Base-by-base conservation (phyloP, 2,113 vertebrate genomes). In the Hypomesus transpacificus region DNA sequence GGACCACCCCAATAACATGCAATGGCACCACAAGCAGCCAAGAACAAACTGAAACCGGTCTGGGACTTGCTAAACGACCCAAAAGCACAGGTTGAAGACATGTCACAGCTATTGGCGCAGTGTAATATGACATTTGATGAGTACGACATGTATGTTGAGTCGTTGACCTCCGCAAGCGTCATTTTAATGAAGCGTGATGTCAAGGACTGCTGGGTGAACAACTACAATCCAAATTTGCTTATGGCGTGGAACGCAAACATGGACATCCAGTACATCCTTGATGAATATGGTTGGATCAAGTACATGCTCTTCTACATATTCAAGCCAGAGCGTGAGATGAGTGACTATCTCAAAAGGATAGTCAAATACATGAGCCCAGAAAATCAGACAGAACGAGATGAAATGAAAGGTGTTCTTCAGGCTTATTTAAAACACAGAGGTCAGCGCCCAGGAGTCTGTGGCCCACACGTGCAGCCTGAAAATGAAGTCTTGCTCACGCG, bases 291-390 rank as follows among this genome's bases (percentile, higher is more conserved):
- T 14, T 75, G 74, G 11, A 60, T 73, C 6, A 65, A 52, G 54
- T 80, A 70, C 66, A 70, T 73, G 14, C 1, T 80, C 8, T 73
- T 66, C 1, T 73, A 73, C 20, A 70, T 73, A 21, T 51, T 76
- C 4, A 79, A 79, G 22, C 17, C 70, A 5, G 80, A 79, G n/a
- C 70, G 74, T 50, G 76, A 76, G 52, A 78, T 79, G 70, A 78
- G 51, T 21, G 59, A 82, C 8, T 65, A 46, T 14, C 68, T 62
- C 6, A 79, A 54, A 59, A 34, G 4, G 16, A 13, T 70, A 8
- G 39, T 71, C 18, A 53, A 54, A 52, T 53, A 77, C 5, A 53
- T 66, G 24, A 51, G 22, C 1, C 52, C 34, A 7, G 18, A 58
- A 7, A 62, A 66, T 17, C 18, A 34, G 3, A 39, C 60, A 53